Base-by-base conservation (phyloP, 2,797 vertebrate species). In the Gila robusta region DNA sequence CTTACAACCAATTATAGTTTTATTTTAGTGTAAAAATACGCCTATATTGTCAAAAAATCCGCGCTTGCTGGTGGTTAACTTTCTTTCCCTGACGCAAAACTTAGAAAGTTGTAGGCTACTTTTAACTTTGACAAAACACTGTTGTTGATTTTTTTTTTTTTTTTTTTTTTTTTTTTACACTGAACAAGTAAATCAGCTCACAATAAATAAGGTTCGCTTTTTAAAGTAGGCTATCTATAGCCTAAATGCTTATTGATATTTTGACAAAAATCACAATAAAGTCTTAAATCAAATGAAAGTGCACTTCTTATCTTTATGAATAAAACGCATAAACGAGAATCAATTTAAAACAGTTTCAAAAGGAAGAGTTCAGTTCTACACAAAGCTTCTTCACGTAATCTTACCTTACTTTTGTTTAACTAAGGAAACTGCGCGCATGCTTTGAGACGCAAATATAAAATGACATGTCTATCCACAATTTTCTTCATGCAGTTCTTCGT, bases 401-500 rank as follows among this genome's bases (percentile, higher is more conserved):
- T 85, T 85, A 85, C 83, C 83, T 85, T 79, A 17, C 2, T 71
- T 79, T 47, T 32, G 16, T 74, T 44, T 28, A 35, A 35, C 21
- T 76, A 76, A 66, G 14, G 21, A 66, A 76, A 76, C 54, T 83
- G 77, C 21, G 21, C 72, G 44, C 21, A 76, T 54, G 64, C 17
- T 39, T 56, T 69, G 70, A 32, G 76, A 81, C 39, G 67, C 41
- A 70, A 23, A 86, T 52, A 47, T 66, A 26, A 85, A 56, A 92
- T 95, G 93, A 95, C 92, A 92, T 94, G 88, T 95, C 89, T 95
- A 89, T 95, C 93, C 94, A 93, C 92, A 91, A 88, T 95, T 95
- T 91, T 90, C 91, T 96, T 93, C 92, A 94, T 93, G 90, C 96
- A 98, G 98, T 98, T 99, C 94, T 97, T 99, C 95, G 96, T 98